Base-by-base conservation (phyloP, 2,797 vertebrate species). In the Hydrocynus forskahlii region DNA sequence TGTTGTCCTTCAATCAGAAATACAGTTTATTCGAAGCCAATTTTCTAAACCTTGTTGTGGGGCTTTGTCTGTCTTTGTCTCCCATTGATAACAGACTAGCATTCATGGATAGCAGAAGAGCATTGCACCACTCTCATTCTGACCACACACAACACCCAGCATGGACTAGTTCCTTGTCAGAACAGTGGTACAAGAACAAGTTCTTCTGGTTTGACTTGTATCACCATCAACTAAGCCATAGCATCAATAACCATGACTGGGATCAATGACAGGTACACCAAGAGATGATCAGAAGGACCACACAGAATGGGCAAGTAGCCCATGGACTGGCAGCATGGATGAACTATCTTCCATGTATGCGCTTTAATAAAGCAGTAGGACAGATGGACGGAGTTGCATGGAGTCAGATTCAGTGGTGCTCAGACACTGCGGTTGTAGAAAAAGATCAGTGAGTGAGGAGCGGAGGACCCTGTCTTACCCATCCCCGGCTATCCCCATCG, bases 281-380 rank as follows among this genome's bases (percentile, higher is more conserved):
- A 76, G 75, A 84, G 89, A 90, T 83, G 82, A 86, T 91, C 88
- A 90, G 89, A 89, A 88, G 84, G 81, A 84, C 86, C 80, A 79
- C 86, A 76, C 88, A 87, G 91, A 91, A 90, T 91, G 89, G 79
- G 80, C 85, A 88, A 92, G 90, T 80, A 92, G 91, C 81, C 70
- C 35, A 68, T 82, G 85, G 75, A 73, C 57, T 83, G 80, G 77
- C 77, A 83, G 78, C 57, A 59, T 75, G 77, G 82, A 48, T 78
- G 60, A 77, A 79, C 72, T 77, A 86, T 84, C 86, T 90, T 86
- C 91, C 86, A 82, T 86, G 85, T 92, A 92, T 93, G 92, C 89
- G 87, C 91, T 94, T 94, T 94, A 92, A 92, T 93, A 92, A 90
- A 87, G 86, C 85, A 89, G 87, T 86, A 86, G 83, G 86, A 81